These are phyloP conservation scores for Linnaemya tessellans DNA, from an alignment of 2,888 invertebrate species.

Conservation along the genomic window DNA sequence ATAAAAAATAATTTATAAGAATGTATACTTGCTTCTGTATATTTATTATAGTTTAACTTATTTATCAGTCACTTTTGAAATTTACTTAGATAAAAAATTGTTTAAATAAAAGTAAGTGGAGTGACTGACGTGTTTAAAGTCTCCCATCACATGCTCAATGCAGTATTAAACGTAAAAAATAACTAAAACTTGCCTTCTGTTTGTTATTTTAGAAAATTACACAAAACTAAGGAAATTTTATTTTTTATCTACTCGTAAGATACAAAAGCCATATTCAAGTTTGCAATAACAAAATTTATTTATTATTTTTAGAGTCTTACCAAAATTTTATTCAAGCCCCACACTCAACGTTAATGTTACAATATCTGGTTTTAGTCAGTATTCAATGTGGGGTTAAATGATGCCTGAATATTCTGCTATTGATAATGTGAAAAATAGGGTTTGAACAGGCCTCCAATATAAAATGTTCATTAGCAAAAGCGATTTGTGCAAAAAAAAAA, in stretches of 20 bases:
- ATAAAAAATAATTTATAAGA: constrained; percentile 41
- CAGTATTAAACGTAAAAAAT: constrained; percentile 46
- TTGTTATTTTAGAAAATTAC: constrained; percentile 16
- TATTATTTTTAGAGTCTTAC: not conserved
- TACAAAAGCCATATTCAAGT: not conserved
- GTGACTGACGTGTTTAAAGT: constrained; percentile 66
- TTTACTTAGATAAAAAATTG: constrained; percentile 54
- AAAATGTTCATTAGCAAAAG: not conserved
- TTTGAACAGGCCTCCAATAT: not conserved
- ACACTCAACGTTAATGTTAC: not conserved
- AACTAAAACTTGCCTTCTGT: constrained; percentile 20
- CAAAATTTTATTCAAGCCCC: not conserved
- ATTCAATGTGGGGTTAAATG: not conserved
- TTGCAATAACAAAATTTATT: not conserved
- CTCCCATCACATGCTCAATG: constrained; percentile 64
- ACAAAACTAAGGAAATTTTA: not conserved
- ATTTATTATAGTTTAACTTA: constrained; percentile 35
- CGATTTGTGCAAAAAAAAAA: not conserved
- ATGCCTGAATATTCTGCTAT: not conserved
- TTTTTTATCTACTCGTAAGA: not conserved
- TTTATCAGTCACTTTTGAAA: constrained; percentile 36
- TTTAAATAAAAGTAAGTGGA: constrained; percentile 32
- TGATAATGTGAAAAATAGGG: too few species aligned
- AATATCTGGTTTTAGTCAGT: not conserved
- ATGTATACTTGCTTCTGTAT: not conserved